Percentiles rank a stretch among this genome's conserved stretches.
Evolutionary conservation across 64 coral and sea anemone species (phyloP).

Genomic region (Pocillopora verrucosa): DNA sequence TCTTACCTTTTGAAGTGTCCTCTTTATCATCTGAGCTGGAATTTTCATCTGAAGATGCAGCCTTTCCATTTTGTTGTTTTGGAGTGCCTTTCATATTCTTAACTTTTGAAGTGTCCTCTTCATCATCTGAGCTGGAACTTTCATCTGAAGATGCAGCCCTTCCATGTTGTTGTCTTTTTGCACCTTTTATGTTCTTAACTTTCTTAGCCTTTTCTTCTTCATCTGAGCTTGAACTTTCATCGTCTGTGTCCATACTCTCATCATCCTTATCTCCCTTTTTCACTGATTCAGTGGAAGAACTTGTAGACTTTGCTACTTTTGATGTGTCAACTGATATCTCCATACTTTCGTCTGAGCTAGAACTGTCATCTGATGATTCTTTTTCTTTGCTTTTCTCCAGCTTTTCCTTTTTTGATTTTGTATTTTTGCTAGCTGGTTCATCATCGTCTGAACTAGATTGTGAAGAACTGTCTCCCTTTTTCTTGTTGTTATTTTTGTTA

Average conservation of each 20-base stretch:
- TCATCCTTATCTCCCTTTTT: neutral
- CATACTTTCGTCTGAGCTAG: neutral
- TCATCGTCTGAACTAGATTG: conserved; percentile 48
- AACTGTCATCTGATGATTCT: neutral
- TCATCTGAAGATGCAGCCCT: conserved; percentile 3
- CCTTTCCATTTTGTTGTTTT: neutral
- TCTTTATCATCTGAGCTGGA: neutral
- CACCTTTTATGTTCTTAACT: neutral
- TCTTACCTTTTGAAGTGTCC: neutral
- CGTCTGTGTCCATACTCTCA: neutral
- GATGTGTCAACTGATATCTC: no score
- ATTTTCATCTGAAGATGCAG: conserved; percentile 20
- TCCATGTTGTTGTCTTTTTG: neutral
- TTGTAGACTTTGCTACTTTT: no score
- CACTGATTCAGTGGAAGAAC: no score
- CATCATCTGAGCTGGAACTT: neutral
- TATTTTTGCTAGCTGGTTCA: neutral
- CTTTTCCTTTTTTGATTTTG: neutral
- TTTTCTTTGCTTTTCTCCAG: neutral
- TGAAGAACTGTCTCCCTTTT: neutral
- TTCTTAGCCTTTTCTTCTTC: neutral
- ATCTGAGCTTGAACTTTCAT: neutral
- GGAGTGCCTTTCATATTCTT: neutral
- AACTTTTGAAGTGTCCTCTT: neutral
- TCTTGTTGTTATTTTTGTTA: neutral